Evolutionary conservation across 2,797 vertebrate species (phyloP).

Genomic region (Oreochromis mossambicus): DNA sequence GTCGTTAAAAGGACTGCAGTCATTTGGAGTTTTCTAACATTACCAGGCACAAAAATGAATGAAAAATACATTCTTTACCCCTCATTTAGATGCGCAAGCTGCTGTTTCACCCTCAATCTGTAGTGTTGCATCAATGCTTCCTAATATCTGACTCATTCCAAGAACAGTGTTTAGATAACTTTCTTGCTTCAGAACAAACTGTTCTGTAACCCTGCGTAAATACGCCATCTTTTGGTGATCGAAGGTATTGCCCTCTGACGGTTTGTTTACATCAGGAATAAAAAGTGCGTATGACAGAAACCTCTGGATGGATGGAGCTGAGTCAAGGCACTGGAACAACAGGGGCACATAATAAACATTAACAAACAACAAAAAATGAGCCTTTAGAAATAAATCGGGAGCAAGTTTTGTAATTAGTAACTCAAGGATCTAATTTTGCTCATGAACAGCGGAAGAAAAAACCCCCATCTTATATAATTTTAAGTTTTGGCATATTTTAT

Average conservation of each 20-base stretch:
- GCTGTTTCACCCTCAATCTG: neutral
- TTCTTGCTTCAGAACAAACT: neutral
- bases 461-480: slow-evolving; percentile 8
- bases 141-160: neutral
- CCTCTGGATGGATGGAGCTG: slow-evolving; percentile 54
- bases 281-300: slow-evolving; percentile 80
- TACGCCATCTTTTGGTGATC: slow-evolving; percentile 51
- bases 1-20: neutral
- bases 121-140: neutral
- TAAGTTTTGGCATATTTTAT: neutral
- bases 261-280: slow-evolving; percentile 82
- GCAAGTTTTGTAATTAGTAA: neutral
- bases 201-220: slow-evolving; percentile 1
- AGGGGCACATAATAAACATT: neutral
- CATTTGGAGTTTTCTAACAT: neutral
- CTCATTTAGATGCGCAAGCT: neutral
- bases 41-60: neutral
- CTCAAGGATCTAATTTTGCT: neutral
- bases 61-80: neutral
- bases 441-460: neutral
- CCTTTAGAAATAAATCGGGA: neutral
- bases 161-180: neutral
- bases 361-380: neutral
- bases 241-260: slow-evolving; percentile 2
- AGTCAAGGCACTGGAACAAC: slow-evolving; percentile 37